A percentile compares a stretch with the other conserved stretches of the same genome.
Conservation (phyloP, 2,113 vertebrate genomes). For the Ceratotherium simum region DNA sequence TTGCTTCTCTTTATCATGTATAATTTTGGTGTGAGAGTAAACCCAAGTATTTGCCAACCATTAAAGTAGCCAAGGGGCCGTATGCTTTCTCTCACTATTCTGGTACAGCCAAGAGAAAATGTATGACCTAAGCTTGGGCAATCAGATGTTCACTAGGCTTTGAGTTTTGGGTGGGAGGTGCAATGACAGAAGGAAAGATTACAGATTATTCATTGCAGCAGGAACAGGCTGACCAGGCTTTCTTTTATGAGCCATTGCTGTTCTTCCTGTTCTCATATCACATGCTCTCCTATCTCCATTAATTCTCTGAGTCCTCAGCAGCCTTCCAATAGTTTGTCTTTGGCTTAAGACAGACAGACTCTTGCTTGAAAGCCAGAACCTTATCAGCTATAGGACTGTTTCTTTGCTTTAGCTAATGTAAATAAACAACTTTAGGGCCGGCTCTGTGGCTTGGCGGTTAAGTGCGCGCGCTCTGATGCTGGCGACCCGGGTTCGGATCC, state of each 20-base stretch:
- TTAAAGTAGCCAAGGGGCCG: not conserved
- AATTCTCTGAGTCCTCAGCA: not conserved
- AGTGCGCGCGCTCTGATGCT: too few species aligned
- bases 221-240: not conserved
- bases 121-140: not conserved
- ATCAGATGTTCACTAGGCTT: not conserved
- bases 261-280: not conserved
- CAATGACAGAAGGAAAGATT: not conserved
- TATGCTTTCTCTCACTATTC: not conserved
- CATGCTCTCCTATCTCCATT: not conserved
- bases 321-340: not conserved
- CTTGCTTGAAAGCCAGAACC: not conserved
- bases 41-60: not conserved
- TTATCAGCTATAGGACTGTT: not conserved
- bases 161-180: not conserved
- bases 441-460: too few species aligned
- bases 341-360: not conserved
- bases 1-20: not conserved
- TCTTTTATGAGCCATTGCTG: not conserved
- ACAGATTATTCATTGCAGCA: not conserved
- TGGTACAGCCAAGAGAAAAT: not conserved
- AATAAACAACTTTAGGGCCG: not conserved
- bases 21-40: not conserved
- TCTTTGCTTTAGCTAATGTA: not conserved
- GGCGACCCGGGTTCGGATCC: too few species aligned